Percentiles rank a stretch among this genome's conserved stretches.
Conservation (phyloP, 2,888 invertebrate genomes). For the Rhodophaea formosa region DNA sequence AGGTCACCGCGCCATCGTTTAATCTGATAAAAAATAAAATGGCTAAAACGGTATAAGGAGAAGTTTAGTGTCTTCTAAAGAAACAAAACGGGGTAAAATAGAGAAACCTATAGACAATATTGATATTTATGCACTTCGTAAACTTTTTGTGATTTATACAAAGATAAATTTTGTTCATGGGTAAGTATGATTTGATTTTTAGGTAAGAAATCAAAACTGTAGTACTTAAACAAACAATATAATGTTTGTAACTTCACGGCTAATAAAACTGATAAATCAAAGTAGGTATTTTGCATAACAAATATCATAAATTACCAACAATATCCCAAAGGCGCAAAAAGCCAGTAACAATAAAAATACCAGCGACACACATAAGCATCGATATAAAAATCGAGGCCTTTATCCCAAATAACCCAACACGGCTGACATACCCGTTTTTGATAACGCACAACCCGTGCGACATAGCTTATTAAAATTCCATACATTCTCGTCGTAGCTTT, state of each 20-base stretch:
- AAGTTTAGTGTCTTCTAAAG: no score
- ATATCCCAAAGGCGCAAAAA: background rate
- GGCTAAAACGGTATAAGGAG: no score
- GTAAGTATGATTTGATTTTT: no score
- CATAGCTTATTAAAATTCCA: constrained; percentile 43
- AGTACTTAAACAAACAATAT: no score
- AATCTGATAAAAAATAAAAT: no score
- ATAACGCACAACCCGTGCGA: constrained; percentile 41
- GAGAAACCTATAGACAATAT: no score
- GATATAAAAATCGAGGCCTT: constrained; percentile 48
- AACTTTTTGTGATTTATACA: no score
- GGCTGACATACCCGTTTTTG: constrained; percentile 46
- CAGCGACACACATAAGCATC: constrained; percentile 5
- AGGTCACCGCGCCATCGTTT: no score
- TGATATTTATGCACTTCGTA: no score
- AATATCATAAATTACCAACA: background rate
- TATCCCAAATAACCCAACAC: constrained; percentile 57
- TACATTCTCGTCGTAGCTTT: constrained; percentile 1
- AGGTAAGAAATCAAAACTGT: no score
- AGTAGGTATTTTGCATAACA: background rate
- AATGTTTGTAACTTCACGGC: background rate
- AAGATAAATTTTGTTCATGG: no score
- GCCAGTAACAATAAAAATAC: background rate
- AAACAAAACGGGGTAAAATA: no score
- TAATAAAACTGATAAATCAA: background rate